Evolutionary conservation across 2,113 vertebrate species (phyloP).

Genomic region (Myiozetetes cayanensis): DNA sequence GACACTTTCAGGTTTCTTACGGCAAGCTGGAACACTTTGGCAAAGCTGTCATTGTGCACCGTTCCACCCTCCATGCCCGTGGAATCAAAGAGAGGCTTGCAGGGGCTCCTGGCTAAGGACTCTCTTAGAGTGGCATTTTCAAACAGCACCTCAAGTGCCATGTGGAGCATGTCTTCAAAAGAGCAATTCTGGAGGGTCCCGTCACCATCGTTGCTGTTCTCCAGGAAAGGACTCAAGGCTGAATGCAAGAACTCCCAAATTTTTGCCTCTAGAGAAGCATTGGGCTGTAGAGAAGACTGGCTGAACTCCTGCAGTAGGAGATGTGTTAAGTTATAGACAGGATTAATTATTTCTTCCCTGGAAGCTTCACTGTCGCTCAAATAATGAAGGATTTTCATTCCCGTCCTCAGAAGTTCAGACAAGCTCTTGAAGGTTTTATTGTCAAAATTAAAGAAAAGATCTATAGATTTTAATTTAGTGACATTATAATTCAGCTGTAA

Average conservation of each 20-base stretch:
- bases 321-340: conserved; percentile 37
- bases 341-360: background rate
- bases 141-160: conserved; percentile 42
- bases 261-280: background rate
- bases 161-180: background rate
- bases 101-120: background rate
- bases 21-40: conserved; percentile 33
- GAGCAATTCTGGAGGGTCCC: conserved; percentile 19
- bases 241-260: background rate
- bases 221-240: background rate
- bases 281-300: background rate
- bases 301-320: background rate
- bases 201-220: background rate
- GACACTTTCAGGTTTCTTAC: conserved; percentile 1
- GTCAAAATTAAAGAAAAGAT: conserved; percentile 28
- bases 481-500: conserved; percentile 40
- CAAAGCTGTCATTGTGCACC: background rate
- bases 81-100: conserved; percentile 6
- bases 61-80: background rate
- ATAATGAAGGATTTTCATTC: conserved; percentile 29
- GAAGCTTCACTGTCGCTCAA: background rate
- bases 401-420: conserved; percentile 33
- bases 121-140: conserved; percentile 4
- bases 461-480: conserved; percentile 36
- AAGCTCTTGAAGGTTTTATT: conserved; percentile 6